Evolutionary conservation across 92 coral and sea anemone genomes (phyloP), one percentile per base, ranked within the genome.

Genomic region (Pocillopora meandrina): DNA sequence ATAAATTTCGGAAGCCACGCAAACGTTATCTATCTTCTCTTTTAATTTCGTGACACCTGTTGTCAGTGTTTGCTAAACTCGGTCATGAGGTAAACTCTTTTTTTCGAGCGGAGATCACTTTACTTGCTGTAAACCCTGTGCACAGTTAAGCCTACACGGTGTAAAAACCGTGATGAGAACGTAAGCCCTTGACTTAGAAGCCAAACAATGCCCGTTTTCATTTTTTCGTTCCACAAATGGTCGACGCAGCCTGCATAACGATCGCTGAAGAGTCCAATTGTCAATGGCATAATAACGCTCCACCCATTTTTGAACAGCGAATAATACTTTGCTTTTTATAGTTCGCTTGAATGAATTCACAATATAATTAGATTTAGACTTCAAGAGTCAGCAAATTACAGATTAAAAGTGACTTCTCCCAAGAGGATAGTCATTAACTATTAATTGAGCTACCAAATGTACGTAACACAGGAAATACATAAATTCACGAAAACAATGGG

Each of bases 381-480:
- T 92, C 89, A 93, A 91, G 97, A 92, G 97, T 87, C 91, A 87
- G 85, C 94, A 91, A 92, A 94, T 94, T 94, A 93, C 93, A 89
- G 90, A 94, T 92, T 92, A 94, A 90, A 92, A 92, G 89, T 90
- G 87, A 85, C 90, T 91, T 87, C 92, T 88, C 95, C 95, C 95
- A 89, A 82, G 95, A 88, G 98, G 95, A 92, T 72, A 83, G 98
- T 92, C 98, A 90, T 94, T 92, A 94, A 94, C 89, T 89, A 91
- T 90, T 94, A 94, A 94, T 94, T 94, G 98, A 87, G 93, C 93
- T 85, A 63, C 89, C 92, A 81, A 87, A 93, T 90, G 95, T 94
- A 94, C 98, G 98, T 89, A 93, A 92, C 84, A 92, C 98, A 94
- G 98, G 98, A 94, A 94, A 91, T 90, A 93, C 95, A 94, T 94